Evolutionary conservation across 2,797 vertebrate species (phyloP), one percentile per base, ranked within the genome.

Genomic region (Microctenopoma lineatum): DNA sequence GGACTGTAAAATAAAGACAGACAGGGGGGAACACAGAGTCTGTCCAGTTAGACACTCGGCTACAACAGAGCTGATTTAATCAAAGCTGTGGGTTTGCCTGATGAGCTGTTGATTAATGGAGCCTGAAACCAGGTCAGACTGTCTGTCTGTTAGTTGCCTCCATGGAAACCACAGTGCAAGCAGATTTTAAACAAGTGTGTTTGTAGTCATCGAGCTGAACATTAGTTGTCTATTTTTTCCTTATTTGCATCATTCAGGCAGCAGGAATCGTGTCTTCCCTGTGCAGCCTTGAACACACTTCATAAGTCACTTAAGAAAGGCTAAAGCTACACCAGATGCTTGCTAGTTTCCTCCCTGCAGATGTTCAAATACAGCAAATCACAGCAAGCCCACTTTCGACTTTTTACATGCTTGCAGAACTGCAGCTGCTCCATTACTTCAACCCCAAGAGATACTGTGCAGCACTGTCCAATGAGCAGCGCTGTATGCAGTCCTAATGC

Each of bases 51-150:
- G 77, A 69, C 72, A 45, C 27, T 51, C 29, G 1, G 73, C 72
- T 51, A 74, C 77, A 75, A 62, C 75, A 73, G 36, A 71, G 54
- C 73, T 81, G 73, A 87, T 90, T 85, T 86, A 87, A 87, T 87
- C 83, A 92, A 80, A 89, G 81, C 80, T 73, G 74, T 58, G 75
- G 81, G 62, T 81, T 73, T 11, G 45, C 75, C 75, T 83, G 81
- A 80, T 75, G 85, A 90, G 79, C 70, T 70, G 84, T 80, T 89
- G 86, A 90, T 90, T 84, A 89, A 88, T 84, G 81, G 70, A 87
- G 86, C 74, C 86, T 77, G 80, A 87, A 88, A 88, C 70, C 79
- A 89, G 90, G 87, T 90, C 90, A 86, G 57, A 69, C 67, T 7
- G 72, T 84, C 76, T 57, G 57, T 73, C 68, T 78, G 63, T 26